phyloP scores from a whole-genome alignment of 2,113 vertebrate genomes.

The Anoplopoma fimbria region DNA sequence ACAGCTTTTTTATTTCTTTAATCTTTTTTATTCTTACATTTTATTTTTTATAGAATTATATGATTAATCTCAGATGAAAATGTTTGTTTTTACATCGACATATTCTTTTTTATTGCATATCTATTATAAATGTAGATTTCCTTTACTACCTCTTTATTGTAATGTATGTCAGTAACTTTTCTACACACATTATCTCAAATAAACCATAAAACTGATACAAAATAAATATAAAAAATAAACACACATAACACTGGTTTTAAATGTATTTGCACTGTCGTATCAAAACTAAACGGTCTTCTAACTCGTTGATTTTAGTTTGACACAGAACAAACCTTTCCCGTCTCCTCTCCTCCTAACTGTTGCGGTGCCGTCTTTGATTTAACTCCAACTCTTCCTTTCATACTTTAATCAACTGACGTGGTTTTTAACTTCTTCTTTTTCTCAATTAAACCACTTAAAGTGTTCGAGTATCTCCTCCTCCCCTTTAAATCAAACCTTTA shows the following conservation, averaged over 20 bases:
- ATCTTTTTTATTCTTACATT: no score
- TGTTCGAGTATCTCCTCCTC: neutral
- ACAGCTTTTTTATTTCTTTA: no score
- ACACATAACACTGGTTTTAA: neutral
- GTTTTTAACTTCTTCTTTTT: neutral
- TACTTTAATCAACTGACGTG: slow-evolving; percentile 7
- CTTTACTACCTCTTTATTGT: neutral
- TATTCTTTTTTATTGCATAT: no score
- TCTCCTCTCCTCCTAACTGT: neutral
- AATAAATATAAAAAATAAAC: neutral
- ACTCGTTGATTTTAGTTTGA: no score
- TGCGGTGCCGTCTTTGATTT: slow-evolving; percentile 30
- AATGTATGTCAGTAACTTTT: neutral
- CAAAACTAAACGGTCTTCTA: no score
- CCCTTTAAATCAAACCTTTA: slow-evolving; percentile 1
- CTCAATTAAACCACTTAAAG: neutral
- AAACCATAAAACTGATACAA: neutral
- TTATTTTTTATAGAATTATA: no score
- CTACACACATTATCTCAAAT: neutral
- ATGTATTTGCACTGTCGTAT: no score
- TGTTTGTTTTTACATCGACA: neutral
- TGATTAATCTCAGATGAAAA: no score
- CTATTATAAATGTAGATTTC: neutral
- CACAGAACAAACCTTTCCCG: no score
- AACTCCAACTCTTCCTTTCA: neutral